Base-by-base conservation (phyloP, 1,140 invertebrate species). In the Orussus abietinus region DNA sequence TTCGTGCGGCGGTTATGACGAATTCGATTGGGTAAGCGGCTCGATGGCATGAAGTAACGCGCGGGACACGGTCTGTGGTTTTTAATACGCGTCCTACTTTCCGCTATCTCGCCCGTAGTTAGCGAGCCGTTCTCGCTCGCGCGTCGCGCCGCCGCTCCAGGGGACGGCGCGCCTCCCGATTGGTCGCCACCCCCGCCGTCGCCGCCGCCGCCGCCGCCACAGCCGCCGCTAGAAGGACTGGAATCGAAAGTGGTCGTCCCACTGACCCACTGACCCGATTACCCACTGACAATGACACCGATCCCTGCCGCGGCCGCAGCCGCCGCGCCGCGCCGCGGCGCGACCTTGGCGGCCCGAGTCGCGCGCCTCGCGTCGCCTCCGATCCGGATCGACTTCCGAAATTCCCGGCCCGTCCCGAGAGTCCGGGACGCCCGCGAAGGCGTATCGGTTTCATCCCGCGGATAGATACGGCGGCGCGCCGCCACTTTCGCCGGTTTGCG, bases 271-370 rank as follows among this genome's bases (percentile, higher is more conserved):
- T 77, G 66, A 76, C 75, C 74, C 64, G 64, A 70, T 75, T 77
- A 75, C 72, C 71, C 63, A 75, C 61, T 76, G 72, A 75, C 73
- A 76, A 73, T 76, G 75, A 71, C 73, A 74, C 62, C 54, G 70
- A 74, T 76, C 70, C 64, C 58, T 55, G 54, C 49, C 46, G 39
- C 38, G 12, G 12, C 13, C 31, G 13, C n/a, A n/a, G 15, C 33
- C 33, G 33, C 14, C 22, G 33, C 33, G 31, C 26, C 34, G 26
- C n/a, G 26, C 29, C 22, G 38, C 22, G 34, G 31, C 34, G 34
- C 19, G 53, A 32, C 47, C 53, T 58, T 45, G 45, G 15, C 40
- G 40, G 28, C 19, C 42, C 38, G 33, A 43, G 42, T 40, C 35
- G 35, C 36, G 36, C 47, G 44, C 45, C 46, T 46, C 47, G 50